Evolutionary conservation across 2,113 vertebrate genomes (phyloP), one percentile per base, ranked within the genome.

Genomic region (Sebastes fasciatus): DNA sequence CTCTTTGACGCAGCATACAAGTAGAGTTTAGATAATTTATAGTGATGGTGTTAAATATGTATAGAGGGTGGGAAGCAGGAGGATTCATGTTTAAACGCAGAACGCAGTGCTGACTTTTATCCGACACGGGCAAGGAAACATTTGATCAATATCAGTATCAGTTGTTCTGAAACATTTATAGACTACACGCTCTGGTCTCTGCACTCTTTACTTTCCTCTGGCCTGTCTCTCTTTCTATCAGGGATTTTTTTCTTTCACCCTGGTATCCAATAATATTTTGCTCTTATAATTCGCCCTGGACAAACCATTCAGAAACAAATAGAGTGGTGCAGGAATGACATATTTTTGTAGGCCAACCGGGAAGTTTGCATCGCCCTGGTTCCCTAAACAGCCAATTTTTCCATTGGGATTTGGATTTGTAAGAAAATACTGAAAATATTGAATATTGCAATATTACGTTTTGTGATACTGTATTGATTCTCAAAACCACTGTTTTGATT

Each of bases 121-220:
- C 10, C 66, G 34, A 60, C 42, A 60, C n/a, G 17, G 60, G 14
- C 55, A 69, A 46, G 26, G 55, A 86, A 86, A 82, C 34, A 81
- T 88, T 70, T 72, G 62, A 88, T 84, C 84, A 62, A 67, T 80
- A 86, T 69, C 75, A 52, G 52, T 80, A 79, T 77, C 79, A 79
- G 63, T 70, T 62, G 51, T 66, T 76, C 55, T 86, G 21, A 80
- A 85, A 82, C 19, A 79, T 84, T 63, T 71, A 84, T 73, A 74
- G 45, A 55, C 19, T 48, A 12, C 49, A 64, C n/a, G 2, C 58
- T 64, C 3, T 16, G 46, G 23, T 74, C 55, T 72, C 16, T 63
- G 11, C 26, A 26, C 26, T 67, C 40, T 48, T 23, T n/a, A 7
- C 16, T 80, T 60, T 46, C 19, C 5, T 63, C 40, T 23, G 4